phyloP scores from a whole-genome alignment of 2,888 invertebrate species.

The Uloborus plumipes region DNA sequence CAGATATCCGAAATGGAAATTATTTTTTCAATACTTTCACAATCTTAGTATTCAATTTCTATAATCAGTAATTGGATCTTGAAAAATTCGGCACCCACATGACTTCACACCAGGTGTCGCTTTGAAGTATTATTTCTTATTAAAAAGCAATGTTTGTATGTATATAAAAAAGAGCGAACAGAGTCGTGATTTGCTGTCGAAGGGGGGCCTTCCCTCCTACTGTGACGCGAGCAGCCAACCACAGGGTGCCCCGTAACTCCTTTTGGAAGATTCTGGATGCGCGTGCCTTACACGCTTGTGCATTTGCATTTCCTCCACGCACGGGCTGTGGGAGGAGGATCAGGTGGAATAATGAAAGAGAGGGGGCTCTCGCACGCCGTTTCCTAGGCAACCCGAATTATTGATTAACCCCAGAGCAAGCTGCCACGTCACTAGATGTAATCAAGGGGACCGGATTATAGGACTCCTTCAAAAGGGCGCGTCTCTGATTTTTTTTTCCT shows the following conservation, averaged over 20 bases:
- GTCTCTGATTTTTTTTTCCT: neutral
- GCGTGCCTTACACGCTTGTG: constrained; percentile 26
- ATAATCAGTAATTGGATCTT: no score
- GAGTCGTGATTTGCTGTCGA: constrained; percentile 44
- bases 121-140: no score
- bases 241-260: constrained; percentile 14
- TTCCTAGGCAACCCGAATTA: constrained; percentile 44
- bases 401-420: constrained; percentile 40
- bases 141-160: neutral
- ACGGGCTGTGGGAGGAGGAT: constrained; percentile 23
- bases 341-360: constrained; percentile 5
- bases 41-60: no score
- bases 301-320: constrained; percentile 47
- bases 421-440: constrained; percentile 31
- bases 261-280: constrained; percentile 44
- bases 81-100: no score
- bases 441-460: constrained; percentile 19
- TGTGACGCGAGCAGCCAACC: constrained; percentile 40
- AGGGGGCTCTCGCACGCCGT: constrained; percentile 12
- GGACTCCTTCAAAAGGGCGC: neutral
- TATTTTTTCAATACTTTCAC: no score
- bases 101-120: no score
- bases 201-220: constrained; percentile 28
- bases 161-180: constrained; percentile 10
- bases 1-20: no score